phyloP scores from a whole-genome alignment of 2,113 vertebrate species.

The Setophaga coronata region DNA sequence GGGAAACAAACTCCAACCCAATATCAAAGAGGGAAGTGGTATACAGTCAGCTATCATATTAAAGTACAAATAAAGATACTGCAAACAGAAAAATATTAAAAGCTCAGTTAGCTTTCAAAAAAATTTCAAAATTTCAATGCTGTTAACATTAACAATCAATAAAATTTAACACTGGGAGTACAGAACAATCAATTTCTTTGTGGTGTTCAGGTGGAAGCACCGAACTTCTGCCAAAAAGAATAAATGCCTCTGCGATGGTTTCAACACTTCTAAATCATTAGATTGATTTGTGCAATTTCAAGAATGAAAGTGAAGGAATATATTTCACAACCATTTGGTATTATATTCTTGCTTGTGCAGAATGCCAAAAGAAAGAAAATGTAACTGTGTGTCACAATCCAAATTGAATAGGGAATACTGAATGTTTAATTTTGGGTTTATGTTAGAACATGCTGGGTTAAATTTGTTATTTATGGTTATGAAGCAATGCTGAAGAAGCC shows the following conservation, averaged over 20 bases:
- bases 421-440: not conserved
- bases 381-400: not conserved
- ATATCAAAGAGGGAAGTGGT: not conserved
- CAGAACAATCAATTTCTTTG: not conserved
- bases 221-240: not conserved
- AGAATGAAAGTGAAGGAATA: not conserved
- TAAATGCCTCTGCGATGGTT: not conserved
- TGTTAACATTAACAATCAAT: not conserved
- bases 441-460: not conserved
- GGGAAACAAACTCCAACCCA: accelerated
- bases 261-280: not conserved
- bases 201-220: not conserved
- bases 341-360: not conserved
- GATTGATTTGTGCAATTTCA: not conserved
- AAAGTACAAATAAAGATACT: not conserved
- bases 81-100: not conserved
- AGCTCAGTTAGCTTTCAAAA: not conserved
- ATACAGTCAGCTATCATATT: not conserved
- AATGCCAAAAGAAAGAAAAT: not conserved
- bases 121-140: not conserved
- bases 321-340: not conserved
- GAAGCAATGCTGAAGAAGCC: not conserved
- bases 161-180: not conserved
- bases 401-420: not conserved
- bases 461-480: not conserved